phyloP scores from a whole-genome alignment of 1,140 invertebrate genomes.

The Lordiphosa clarofinis region DNA sequence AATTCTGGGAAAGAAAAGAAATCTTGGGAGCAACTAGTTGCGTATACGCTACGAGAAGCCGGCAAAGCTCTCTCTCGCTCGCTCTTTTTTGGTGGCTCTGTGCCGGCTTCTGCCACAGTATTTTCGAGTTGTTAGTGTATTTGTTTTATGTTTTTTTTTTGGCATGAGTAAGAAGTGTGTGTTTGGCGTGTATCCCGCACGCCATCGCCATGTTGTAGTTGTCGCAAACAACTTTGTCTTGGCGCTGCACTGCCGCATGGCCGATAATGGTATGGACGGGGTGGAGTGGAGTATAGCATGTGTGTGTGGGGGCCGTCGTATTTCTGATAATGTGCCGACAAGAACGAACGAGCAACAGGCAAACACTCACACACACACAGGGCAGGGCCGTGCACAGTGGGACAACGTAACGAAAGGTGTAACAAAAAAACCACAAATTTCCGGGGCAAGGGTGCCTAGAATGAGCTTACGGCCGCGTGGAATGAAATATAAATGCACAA shows the following conservation, averaged over 20 bases:
- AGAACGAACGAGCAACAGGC: constrained; percentile 32
- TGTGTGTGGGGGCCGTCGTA: constrained; percentile 10
- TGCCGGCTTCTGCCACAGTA: not conserved
- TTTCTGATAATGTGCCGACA: constrained; percentile 49
- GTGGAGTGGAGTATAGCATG: constrained; percentile 5
- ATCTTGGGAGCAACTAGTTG: constrained; percentile 20
- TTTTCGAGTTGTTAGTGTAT: not conserved
- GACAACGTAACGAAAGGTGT: no score
- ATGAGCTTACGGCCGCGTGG: no score
- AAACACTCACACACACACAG: constrained; percentile 20
- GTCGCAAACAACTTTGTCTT: constrained; percentile 7
- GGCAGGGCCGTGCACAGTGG: no score
- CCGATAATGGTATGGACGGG: no score
- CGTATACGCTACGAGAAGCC: constrained; percentile 32
- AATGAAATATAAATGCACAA: no score
- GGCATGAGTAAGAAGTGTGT: constrained; percentile 3
- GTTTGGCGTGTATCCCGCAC: not conserved
- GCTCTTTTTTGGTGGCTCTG: not conserved
- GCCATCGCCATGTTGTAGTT: constrained; percentile 9
- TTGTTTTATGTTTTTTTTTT: not conserved
- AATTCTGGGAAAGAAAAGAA: constrained; percentile 18
- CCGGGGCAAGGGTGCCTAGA: no score
- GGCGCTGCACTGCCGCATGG: constrained; percentile 6
- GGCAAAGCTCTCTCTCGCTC: constrained; percentile 15
- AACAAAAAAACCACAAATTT: not conserved